These are phyloP conservation scores for Callopanchax toddi DNA, from an alignment of 2,113 vertebrate genomes.

Conservation along the genomic window DNA sequence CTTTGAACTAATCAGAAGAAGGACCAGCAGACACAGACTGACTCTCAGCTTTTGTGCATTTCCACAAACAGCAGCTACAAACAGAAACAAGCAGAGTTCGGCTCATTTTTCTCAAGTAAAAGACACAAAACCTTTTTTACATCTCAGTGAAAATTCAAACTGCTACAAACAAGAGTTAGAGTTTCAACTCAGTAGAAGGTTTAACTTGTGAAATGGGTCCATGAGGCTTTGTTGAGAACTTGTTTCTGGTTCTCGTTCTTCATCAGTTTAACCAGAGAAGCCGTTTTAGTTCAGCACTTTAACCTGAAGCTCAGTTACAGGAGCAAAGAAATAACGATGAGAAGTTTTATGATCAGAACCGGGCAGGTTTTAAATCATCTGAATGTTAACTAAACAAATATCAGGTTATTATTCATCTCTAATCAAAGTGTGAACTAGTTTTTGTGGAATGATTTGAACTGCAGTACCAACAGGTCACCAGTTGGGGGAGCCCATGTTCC, in stretches of 20 bases:
- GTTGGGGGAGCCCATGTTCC: too few relatives aligned
- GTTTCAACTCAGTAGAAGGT: slow-evolving; percentile 10
- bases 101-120: slow-evolving; percentile 28
- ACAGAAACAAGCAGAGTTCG: neutral
- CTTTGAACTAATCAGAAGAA: too few relatives aligned
- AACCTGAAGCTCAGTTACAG: neutral
- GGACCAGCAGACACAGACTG: neutral
- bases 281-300: neutral
- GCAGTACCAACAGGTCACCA: too few relatives aligned
- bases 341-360: too few relatives aligned
- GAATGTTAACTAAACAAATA: too few relatives aligned
- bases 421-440: too few relatives aligned
- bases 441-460: too few relatives aligned
- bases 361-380: too few relatives aligned
- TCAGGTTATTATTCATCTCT: too few relatives aligned
- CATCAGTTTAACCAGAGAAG: neutral
- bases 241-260: neutral
- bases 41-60: too few relatives aligned
- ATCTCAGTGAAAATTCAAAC: neutral
- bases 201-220: neutral
- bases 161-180: neutral
- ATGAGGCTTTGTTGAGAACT: neutral
- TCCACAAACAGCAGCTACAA: neutral
- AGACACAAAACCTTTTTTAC: slow-evolving; percentile 13
- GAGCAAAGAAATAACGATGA: too few relatives aligned